Percentiles rank a stretch among this genome's conserved stretches.
These are phyloP conservation scores for Tipula confusa DNA, from an alignment of 2,888 invertebrate species.

Conservation along the genomic window DNA sequence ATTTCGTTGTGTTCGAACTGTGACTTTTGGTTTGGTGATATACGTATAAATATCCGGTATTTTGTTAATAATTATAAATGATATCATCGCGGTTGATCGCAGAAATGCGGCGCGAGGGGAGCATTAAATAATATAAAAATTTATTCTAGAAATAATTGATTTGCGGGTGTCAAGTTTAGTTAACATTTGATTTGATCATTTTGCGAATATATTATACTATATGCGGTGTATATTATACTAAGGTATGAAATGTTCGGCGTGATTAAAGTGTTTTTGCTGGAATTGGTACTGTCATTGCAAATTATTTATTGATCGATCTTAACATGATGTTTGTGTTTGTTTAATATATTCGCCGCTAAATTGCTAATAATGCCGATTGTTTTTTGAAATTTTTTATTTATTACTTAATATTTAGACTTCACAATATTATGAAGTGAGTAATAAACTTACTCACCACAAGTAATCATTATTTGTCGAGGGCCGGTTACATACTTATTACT, in stretches of 20 bases:
- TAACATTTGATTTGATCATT: not conserved
- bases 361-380: not conserved
- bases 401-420: not conserved
- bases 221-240: not conserved
- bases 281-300: not conserved
- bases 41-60: conserved; percentile 16
- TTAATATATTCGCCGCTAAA: not conserved
- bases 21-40: conserved; percentile 8
- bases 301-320: not conserved
- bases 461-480: too few relatives aligned
- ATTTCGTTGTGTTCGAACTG: not conserved
- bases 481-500: too few relatives aligned
- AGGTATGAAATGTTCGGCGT: not conserved
- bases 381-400: not conserved
- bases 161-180: not conserved
- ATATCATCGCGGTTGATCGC: conserved; percentile 13
- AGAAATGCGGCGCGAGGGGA: not conserved
- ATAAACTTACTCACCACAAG: too few relatives aligned
- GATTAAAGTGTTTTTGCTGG: not conserved
- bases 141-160: not conserved
- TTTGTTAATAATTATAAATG: not conserved
- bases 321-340: not conserved
- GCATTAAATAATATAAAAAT: not conserved
- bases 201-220: not conserved
- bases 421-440: too few relatives aligned